Conservation (phyloP, 2,797 vertebrate species). For the Chelon auratus region DNA sequence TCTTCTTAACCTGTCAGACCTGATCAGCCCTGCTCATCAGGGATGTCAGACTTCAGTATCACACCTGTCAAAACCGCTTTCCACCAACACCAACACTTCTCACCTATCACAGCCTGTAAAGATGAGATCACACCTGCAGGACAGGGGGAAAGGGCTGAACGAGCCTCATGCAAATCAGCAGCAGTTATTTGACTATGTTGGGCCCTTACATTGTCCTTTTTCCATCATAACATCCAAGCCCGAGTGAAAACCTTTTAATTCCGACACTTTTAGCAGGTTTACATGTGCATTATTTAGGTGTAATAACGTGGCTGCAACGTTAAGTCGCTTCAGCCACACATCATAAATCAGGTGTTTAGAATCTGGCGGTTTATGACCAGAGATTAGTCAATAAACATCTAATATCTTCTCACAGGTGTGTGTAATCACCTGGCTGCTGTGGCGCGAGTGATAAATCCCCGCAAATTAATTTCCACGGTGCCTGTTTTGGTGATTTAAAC, state of each 20-base stretch:
- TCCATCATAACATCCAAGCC: background rate
- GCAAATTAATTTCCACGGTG: constrained; percentile 48
- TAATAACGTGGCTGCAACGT: background rate
- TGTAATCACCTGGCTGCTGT: constrained; percentile 19
- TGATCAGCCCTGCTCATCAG: constrained; percentile 56
- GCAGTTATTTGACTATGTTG: background rate
- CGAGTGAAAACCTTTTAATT: background rate
- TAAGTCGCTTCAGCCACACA: constrained; percentile 15
- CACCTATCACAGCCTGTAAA: background rate
- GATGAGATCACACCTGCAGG: constrained; percentile 27
- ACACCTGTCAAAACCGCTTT: constrained; percentile 43
- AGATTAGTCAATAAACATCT: constrained; percentile 33
- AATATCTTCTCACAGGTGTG: constrained; percentile 9
- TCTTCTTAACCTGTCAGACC: constrained; percentile 60
- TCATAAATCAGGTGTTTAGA: constrained; percentile 52
- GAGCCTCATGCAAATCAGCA: background rate
- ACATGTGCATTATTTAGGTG: background rate
- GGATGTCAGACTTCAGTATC: constrained; percentile 40
- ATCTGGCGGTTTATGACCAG: constrained; percentile 28
- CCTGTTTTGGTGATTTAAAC: constrained; percentile 31
- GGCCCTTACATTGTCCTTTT: background rate
- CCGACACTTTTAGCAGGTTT: background rate
- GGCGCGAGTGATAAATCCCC: constrained; percentile 26
- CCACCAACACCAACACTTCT: background rate
- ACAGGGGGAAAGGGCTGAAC: constrained; percentile 11